A percentile compares a stretch with the other conserved stretches of the same genome.
Conservation (phyloP, 2,113 vertebrate species). For the Brachyhypopomus gauderio region DNA sequence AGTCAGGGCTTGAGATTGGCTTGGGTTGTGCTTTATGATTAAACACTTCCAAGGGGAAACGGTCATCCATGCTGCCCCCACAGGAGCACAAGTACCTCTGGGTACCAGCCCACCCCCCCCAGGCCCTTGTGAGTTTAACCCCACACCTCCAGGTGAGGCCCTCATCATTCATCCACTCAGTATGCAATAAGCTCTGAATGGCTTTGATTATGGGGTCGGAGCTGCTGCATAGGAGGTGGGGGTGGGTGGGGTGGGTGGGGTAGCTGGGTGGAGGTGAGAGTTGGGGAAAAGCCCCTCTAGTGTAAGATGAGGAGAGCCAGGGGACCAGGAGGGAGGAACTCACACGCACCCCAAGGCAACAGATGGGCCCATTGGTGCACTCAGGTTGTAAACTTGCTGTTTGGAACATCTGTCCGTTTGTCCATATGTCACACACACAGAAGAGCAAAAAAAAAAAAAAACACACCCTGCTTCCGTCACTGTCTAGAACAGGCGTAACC, state of each 20-base stretch:
- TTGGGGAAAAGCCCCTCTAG: conserved; percentile 58
- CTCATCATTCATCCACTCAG: conserved; percentile 48
- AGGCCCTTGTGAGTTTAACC: conserved; percentile 48
- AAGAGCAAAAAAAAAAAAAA: conserved; percentile 15
- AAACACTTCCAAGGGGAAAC: not conserved
- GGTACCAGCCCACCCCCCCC: not conserved
- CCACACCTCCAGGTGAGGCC: conserved; percentile 53
- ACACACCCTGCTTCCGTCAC: not conserved
- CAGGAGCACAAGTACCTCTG: conserved; percentile 24
- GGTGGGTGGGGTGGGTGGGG: conserved; percentile 31
- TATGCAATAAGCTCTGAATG: conserved; percentile 47
- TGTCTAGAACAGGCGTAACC: conserved; percentile 8
- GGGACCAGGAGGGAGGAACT: conserved; percentile 68
- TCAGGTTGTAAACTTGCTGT: conserved; percentile 80
- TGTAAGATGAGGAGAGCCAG: conserved; percentile 57
- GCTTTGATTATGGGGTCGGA: conserved; percentile 45
- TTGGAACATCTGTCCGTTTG: conserved; percentile 77
- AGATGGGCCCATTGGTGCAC: conserved; percentile 74
- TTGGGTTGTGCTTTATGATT: not conserved
- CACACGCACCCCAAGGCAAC: conserved; percentile 64
- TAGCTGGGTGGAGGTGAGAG: conserved; percentile 54
- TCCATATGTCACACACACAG: conserved; percentile 73
- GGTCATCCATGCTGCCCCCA: not conserved
- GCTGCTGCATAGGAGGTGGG: conserved; percentile 22
- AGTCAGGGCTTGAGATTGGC: too few relatives aligned